Conservation (phyloP, 2,888 invertebrate genomes). For the Chrysolina oricalcia region DNA sequence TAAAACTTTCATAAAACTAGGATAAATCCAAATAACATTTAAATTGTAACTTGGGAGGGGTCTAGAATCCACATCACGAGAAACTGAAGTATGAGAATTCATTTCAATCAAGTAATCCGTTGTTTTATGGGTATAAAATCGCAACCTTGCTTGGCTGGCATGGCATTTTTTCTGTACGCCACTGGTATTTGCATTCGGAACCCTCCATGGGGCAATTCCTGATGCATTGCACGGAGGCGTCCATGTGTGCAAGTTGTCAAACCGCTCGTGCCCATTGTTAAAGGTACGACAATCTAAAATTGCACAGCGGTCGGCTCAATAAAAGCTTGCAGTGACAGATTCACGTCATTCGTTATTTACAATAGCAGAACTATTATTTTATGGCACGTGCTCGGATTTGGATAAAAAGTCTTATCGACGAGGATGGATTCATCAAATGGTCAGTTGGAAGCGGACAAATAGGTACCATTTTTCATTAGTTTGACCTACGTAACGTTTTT, state of each 20-base stretch:
- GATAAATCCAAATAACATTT: too few relatives aligned
- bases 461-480: too few relatives aligned
- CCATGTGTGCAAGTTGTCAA: constrained; percentile 69
- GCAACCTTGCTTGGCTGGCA: too few relatives aligned
- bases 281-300: constrained; percentile 51
- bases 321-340: constrained; percentile 41
- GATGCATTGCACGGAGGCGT: constrained; percentile 67
- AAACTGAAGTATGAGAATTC: too few relatives aligned
- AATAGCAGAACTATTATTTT: constrained; percentile 46
- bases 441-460: neutral
- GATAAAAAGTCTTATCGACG: neutral
- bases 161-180: constrained; percentile 31
- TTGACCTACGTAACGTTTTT: too few relatives aligned
- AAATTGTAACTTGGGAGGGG: too few relatives aligned
- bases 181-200: constrained; percentile 39
- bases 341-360: constrained; percentile 35
- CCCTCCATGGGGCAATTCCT: constrained; percentile 54
- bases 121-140: too few relatives aligned
- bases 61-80: too few relatives aligned
- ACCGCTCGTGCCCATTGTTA: constrained; percentile 68
- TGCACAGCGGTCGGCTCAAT: constrained; percentile 54
- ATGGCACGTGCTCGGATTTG: constrained; percentile 35
- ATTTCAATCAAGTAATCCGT: too few relatives aligned
- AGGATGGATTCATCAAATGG: neutral
- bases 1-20: too few relatives aligned